Conservation (phyloP, 2,797 vertebrate species). For the Coccyzus lansbergi region DNA sequence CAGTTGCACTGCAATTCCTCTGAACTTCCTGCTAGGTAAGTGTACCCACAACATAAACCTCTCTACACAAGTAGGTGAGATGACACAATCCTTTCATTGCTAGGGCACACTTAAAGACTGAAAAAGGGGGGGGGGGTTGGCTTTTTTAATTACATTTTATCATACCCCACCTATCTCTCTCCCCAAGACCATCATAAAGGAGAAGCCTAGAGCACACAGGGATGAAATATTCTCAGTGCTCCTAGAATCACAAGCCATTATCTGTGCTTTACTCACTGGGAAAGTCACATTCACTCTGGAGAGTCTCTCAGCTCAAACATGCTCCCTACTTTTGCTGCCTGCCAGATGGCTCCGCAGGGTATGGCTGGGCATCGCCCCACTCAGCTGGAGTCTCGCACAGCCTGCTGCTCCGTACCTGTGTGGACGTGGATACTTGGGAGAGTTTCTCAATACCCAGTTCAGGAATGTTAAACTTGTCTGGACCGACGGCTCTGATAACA, state of each 20-base stretch:
- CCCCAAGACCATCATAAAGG: neutral
- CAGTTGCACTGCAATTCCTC: conserved; percentile 14
- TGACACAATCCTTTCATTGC: neutral
- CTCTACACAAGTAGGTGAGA: conserved; percentile 27
- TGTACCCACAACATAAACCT: neutral
- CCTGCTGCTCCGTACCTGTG: neutral
- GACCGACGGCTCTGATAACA: neutral
- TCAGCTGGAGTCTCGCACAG: neutral
- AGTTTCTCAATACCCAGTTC: neutral
- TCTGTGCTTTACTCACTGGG: neutral
- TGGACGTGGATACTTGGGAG: neutral
- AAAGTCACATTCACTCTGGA: neutral
- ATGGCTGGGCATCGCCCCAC: neutral
- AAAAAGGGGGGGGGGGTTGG: neutral
- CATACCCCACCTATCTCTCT: neutral
- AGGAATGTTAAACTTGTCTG: neutral
- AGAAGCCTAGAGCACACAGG: neutral
- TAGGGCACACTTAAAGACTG: neutral
- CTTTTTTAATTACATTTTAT: neutral
- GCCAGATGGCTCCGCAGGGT: neutral
- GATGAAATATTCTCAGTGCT: neutral
- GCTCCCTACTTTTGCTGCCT: neutral
- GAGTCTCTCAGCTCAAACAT: neutral
- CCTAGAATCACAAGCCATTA: neutral
- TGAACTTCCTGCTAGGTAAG: conserved; percentile 46